Evolutionary conservation across 2,797 vertebrate genomes (phyloP).

Genomic region (Vultur gryphus): DNA sequence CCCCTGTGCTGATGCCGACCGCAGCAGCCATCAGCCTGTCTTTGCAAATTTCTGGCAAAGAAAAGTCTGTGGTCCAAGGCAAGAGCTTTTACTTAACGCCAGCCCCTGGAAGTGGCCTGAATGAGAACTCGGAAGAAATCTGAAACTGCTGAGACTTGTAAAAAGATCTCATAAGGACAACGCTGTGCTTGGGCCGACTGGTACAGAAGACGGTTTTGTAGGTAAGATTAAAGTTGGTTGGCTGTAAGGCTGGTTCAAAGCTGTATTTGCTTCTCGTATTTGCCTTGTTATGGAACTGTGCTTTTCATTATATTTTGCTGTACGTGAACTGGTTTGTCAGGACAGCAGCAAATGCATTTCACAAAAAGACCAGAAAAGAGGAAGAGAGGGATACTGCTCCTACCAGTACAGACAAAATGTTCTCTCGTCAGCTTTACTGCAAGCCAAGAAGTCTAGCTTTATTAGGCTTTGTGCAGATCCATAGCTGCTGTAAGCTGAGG

Average conservation of each 20-base stretch:
- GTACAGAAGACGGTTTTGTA: neutral
- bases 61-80: neutral
- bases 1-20: neutral
- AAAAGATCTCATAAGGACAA: neutral
- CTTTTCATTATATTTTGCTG: neutral
- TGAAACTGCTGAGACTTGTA: neutral
- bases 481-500: neutral
- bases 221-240: neutral
- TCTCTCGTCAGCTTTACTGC: neutral
- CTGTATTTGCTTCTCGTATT: neutral
- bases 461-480: neutral
- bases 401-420: neutral
- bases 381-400: neutral
- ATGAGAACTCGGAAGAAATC: neutral
- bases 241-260: neutral
- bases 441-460: neutral
- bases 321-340: neutral
- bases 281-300: neutral
- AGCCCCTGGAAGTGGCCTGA: neutral
- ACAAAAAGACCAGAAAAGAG: neutral
- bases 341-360: neutral
- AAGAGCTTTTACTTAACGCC: neutral
- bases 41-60: neutral
- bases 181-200: neutral
- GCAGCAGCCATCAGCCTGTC: neutral